Evolutionary conservation across 2,888 invertebrate species (phyloP).

Genomic region (Capitulum mitella): DNA sequence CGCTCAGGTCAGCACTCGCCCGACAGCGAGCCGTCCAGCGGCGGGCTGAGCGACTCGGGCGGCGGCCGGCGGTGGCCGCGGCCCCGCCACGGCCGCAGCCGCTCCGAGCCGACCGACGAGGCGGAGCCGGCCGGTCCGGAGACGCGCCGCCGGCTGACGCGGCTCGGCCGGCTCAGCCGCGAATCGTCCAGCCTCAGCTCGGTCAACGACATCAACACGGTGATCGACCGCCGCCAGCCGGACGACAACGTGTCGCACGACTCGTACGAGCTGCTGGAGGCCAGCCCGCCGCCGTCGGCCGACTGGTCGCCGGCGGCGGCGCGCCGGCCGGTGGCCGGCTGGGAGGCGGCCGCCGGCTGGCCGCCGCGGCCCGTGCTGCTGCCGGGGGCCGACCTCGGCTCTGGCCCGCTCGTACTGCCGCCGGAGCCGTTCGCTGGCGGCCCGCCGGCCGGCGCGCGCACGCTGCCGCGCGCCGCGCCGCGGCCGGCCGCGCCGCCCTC

Average conservation of each 20-base stretch:
- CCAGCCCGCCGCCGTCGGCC: conserved; percentile 21
- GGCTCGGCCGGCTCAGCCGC: neutral
- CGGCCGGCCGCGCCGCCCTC: neutral
- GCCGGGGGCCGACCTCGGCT: neutral
- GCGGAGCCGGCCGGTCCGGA: conserved; percentile 5
- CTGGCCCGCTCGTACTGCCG: neutral
- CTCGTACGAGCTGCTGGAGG: conserved; percentile 37
- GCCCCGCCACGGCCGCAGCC: neutral
- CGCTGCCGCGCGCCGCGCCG: neutral
- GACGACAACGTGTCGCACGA: conserved; percentile 37
- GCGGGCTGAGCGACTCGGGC: neutral
- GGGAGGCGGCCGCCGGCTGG: neutral
- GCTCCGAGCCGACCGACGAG: conserved; percentile 39
- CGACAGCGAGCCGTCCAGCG: conserved; percentile 18
- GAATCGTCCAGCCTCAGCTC: conserved; percentile 38
- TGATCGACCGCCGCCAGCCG: conserved; percentile 11
- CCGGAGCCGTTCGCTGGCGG: neutral
- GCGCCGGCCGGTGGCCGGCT: conserved; percentile 4
- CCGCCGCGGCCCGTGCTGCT: neutral
- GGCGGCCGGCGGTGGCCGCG: neutral
- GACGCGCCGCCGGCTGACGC: neutral
- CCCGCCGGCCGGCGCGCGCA: neutral
- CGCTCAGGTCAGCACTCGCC: neutral
- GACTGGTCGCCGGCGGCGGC: conserved; percentile 21
- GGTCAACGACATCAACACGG: conserved; percentile 37